These are phyloP conservation scores for Poeciliopsis turrubarensis DNA, from an alignment of 2,113 vertebrate species.

Conservation along the genomic window DNA sequence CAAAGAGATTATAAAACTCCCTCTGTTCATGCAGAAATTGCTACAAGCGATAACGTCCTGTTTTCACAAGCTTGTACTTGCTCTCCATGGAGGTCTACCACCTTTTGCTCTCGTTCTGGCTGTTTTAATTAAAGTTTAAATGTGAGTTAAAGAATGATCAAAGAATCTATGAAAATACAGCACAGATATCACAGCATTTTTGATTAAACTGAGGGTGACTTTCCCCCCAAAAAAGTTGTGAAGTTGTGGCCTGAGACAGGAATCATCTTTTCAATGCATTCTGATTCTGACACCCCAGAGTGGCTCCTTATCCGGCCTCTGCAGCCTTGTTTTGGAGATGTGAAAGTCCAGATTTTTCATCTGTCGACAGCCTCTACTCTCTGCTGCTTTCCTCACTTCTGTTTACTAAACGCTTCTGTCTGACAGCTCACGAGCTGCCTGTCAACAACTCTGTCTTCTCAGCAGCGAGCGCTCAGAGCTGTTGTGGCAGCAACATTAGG, in stretches of 20 bases:
- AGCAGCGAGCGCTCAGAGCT: constrained; percentile 1
- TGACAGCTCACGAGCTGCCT: constrained; percentile 16
- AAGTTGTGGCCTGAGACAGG: too few relatives aligned
- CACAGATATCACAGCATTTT: too few relatives aligned
- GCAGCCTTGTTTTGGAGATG: not conserved
- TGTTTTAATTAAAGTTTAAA: too few relatives aligned
- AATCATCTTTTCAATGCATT: too few relatives aligned
- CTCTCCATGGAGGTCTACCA: too few relatives aligned
- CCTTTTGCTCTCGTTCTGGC: too few relatives aligned
- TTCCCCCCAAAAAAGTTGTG: too few relatives aligned
- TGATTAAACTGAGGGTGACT: too few relatives aligned
- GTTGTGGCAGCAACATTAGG: not conserved
- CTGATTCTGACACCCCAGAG: too few relatives aligned
- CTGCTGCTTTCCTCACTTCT: not conserved
- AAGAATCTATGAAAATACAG: too few relatives aligned
- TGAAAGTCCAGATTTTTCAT: not conserved
- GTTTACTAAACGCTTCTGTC: constrained; percentile 38
- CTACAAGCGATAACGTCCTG: not conserved
- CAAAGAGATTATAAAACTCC: not conserved
- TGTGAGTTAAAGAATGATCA: too few relatives aligned
- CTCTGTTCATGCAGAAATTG: not conserved
- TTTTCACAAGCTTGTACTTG: too few relatives aligned
- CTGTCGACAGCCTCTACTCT: not conserved
- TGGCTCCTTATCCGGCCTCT: not conserved
- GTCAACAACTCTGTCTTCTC: constrained; percentile 8